Evolutionary conservation across 2,113 vertebrate genomes (phyloP), one percentile per base, ranked within the genome.

Genomic region (Xiphophorus couchianus): DNA sequence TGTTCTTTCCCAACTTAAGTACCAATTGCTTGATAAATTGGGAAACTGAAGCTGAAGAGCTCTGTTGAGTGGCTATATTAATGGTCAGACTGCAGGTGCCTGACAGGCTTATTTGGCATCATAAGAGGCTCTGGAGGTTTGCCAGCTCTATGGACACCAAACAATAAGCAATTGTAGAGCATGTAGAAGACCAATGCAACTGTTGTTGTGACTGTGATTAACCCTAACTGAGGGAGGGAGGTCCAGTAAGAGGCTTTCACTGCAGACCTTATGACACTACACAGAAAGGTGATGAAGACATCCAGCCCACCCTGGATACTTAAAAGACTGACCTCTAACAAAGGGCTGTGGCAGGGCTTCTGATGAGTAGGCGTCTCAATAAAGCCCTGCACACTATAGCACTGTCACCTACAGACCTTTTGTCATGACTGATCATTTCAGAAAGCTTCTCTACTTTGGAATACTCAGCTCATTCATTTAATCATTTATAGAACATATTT

Each of bases 221-320:
- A 78, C 74, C 58, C 77, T 68, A 70, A 80, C 72, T 39, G 65
- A 71, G n/a, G 66, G 69, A 76, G 81, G 78, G 78, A 69, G 74
- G 73, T 86, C 73, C 79, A 67, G 65, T 82, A 89, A 86, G 87
- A 89, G 71, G 85, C 82, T 88, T 88, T 83, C 67, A 51, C 74
- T 73, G 28, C 51, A 78, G 74, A 61, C 33, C 76, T 77, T 64
- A 17, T 67, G 22, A 74, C 83, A 86, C 84, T 54, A n/a, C 85
- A 71, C 79, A 37, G 80, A 80, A 65, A 84, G 71, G 66, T 89
- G 87, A 89, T 89, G 90, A 89, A 91, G 90, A 89, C 63, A 69
- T 88, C 80, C 83, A 86, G 84, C 86, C 84, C 88, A 84, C 89
- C 84, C 88, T 17, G 80, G 68, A 76, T 71, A 86, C 84, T 88